phyloP scores from a whole-genome alignment of 2,797 vertebrate genomes.

The Hipposideros larvatus region DNA sequence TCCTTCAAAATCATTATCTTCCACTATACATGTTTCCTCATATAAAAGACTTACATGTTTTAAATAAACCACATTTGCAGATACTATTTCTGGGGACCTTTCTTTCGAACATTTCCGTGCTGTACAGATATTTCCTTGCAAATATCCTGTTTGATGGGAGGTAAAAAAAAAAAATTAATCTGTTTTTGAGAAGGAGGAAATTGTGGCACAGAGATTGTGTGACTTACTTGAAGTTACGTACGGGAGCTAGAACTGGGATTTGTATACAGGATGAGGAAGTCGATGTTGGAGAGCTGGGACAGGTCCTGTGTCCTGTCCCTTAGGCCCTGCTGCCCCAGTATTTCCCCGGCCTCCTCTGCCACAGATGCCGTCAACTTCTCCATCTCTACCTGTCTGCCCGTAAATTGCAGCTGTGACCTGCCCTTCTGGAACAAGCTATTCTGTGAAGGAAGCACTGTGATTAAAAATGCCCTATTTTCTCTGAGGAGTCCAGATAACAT shows the following conservation, averaged over 20 bases:
- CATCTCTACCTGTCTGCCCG: neutral
- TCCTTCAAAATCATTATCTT: slow-evolving; percentile 43
- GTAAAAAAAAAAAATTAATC: slow-evolving; percentile 49
- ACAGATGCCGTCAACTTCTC: neutral
- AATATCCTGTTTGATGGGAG: slow-evolving; percentile 37
- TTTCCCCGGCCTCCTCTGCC: neutral
- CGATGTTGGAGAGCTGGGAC: neutral
- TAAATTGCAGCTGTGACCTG: neutral
- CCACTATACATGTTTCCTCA: neutral
- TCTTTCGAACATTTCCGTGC: slow-evolving; percentile 33
- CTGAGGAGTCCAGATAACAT: neutral
- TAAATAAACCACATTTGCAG: neutral
- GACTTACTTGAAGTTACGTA: neutral
- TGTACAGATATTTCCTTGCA: slow-evolving; percentile 50
- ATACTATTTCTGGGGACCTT: slow-evolving; percentile 6
- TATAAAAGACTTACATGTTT: slow-evolving; percentile 43
- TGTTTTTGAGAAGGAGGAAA: slow-evolving; percentile 53
- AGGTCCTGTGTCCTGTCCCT: neutral
- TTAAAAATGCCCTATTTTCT: neutral
- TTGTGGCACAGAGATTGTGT: slow-evolving; percentile 19
- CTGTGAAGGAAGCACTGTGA: neutral
- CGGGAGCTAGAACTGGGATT: neutral
- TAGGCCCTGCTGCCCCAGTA: neutral
- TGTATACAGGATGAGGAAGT: neutral
- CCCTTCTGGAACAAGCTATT: slow-evolving; percentile 39